These are phyloP conservation scores for Nasonia longicornis DNA, from an alignment of 1,140 invertebrate genomes.

Conservation along the genomic window DNA sequence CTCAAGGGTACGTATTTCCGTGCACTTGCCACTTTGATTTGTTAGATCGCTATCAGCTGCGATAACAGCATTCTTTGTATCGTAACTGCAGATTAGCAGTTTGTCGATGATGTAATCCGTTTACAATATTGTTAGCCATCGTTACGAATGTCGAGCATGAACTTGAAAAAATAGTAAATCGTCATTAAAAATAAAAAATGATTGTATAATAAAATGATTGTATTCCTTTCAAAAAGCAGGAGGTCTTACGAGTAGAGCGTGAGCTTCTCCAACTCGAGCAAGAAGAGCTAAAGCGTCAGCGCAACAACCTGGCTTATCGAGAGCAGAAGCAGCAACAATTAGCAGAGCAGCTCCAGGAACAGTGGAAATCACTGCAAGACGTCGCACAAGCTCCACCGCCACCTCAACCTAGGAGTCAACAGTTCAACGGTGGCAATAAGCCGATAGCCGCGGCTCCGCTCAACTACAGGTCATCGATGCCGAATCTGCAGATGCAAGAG, in stretches of 20 bases:
- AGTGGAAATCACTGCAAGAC: conserved; percentile 66
- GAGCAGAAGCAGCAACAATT: conserved; percentile 69
- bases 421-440: conserved; percentile 44
- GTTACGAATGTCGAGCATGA: too few relatives aligned
- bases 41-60: neutral
- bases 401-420: neutral
- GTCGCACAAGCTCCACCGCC: conserved; percentile 52
- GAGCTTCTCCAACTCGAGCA: conserved; percentile 82
- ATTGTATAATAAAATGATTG: neutral
- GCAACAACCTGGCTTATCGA: conserved; percentile 76
- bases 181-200: neutral
- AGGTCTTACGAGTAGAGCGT: conserved; percentile 81
- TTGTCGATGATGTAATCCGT: too few relatives aligned
- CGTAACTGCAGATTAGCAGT: too few relatives aligned
- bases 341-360: conserved; percentile 64
- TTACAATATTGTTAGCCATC: too few relatives aligned
- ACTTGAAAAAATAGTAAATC: neutral
- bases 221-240: conserved; percentile 61
- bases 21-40: neutral
- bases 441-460: conserved; percentile 52
- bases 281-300: conserved; percentile 81
- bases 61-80: neutral
- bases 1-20: conserved; percentile 57
- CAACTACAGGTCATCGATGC: conserved; percentile 78
- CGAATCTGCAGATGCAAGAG: conserved; percentile 73